These are phyloP conservation scores for Micrasema longulum DNA, from an alignment of 1,140 invertebrate species.

Conservation along the genomic window DNA sequence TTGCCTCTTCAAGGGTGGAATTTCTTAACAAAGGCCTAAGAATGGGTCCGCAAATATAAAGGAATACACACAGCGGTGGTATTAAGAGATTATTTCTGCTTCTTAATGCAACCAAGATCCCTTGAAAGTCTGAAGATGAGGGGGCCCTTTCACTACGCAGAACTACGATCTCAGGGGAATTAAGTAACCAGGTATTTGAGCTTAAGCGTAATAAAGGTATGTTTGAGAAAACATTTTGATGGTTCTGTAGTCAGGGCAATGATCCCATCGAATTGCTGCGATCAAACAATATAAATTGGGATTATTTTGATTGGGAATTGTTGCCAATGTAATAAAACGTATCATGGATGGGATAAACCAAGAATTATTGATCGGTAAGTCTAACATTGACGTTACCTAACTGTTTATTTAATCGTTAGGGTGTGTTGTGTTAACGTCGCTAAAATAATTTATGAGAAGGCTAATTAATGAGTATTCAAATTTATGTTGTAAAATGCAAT, in stretches of 20 bases:
- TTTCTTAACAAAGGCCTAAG: conserved; percentile 19
- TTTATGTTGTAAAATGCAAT: too few species aligned
- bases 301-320: not conserved
- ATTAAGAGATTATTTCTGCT: conserved; percentile 51
- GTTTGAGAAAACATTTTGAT: not conserved
- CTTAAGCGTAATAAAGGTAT: not conserved
- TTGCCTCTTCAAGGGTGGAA: conserved; percentile 17
- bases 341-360: not conserved
- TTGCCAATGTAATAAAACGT: not conserved
- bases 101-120: conserved; percentile 41
- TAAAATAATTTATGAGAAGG: too few species aligned
- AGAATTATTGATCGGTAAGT: too few species aligned
- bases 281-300: conserved; percentile 1
- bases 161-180: not conserved
- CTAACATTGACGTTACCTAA: too few species aligned
- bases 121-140: conserved; percentile 5
- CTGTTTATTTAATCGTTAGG: too few species aligned
- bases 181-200: not conserved
- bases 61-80: conserved; percentile 34
- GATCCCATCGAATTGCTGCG: not conserved
- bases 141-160: not conserved
- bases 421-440: too few species aligned
- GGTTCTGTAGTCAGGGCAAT: not conserved
- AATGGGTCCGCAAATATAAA: conserved; percentile 30
- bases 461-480: too few species aligned